Evolutionary conservation across 2,113 vertebrate species (phyloP).

Genomic region (Alexandromys fortis): DNA sequence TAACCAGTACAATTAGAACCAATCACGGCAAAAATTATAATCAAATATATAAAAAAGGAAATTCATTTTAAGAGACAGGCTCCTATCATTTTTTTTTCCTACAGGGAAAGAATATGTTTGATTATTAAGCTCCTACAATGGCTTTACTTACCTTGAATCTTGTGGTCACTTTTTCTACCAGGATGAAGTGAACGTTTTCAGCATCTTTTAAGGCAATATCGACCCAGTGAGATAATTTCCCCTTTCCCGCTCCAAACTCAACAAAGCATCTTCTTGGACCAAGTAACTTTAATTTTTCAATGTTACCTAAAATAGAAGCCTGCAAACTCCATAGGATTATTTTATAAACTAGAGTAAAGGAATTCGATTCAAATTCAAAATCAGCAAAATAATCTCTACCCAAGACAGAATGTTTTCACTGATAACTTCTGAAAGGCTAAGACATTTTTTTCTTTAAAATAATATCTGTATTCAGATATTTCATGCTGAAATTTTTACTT

Average conservation of each 20-base stretch:
- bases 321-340: conserved; percentile 85
- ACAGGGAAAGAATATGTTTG: neutral
- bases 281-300: conserved; percentile 93
- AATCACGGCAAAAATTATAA: neutral
- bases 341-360: conserved; percentile 71
- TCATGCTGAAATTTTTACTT: neutral
- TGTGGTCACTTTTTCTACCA: conserved; percentile 95
- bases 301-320: conserved; percentile 96
- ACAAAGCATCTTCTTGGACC: conserved; percentile 91
- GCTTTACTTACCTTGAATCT: conserved; percentile 92
- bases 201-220: conserved; percentile 89
- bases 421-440: conserved; percentile 28
- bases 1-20: neutral
- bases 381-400: neutral
- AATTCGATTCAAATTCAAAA: conserved; percentile 62
- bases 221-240: conserved; percentile 98
- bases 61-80: neutral
- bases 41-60: conserved; percentile 5
- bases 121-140: neutral
- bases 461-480: neutral
- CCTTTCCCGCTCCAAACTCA: conserved; percentile 97
- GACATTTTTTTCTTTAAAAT: neutral
- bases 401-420: neutral
- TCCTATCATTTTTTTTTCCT: neutral
- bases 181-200: conserved; percentile 90